Evolutionary conservation across 1,140 invertebrate species (phyloP).

Genomic region (Drosophila sucinea): DNA sequence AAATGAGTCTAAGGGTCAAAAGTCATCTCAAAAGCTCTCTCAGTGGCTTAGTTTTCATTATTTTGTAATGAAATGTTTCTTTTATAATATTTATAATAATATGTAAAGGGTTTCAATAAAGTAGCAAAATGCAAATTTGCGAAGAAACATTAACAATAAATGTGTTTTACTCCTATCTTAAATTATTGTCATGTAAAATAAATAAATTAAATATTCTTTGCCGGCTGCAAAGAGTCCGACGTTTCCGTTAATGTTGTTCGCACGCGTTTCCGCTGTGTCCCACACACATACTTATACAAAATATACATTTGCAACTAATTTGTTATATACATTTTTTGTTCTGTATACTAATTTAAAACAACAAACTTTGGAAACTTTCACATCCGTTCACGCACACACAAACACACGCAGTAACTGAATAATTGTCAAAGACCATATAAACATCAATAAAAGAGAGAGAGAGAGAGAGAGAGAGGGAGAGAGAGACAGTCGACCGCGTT

Average conservation of each 20-base stretch:
- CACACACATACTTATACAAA: neutral
- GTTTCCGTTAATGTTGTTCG: slow-evolving; percentile 46
- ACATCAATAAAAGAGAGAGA: slow-evolving; percentile 49
- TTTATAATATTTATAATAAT: too few species aligned
- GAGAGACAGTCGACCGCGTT: slow-evolving; percentile 28
- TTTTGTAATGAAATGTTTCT: too few species aligned
- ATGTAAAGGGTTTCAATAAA: too few species aligned
- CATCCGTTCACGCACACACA: slow-evolving; percentile 49
- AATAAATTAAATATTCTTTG: slow-evolving; percentile 50
- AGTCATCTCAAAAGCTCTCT: too few species aligned
- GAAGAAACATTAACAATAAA: too few species aligned
- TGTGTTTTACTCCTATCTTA: neutral
- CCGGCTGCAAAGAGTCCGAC: slow-evolving; percentile 48
- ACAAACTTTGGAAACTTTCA: slow-evolving; percentile 73
- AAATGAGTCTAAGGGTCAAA: too few species aligned
- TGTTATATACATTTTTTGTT: neutral
- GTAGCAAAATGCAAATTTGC: too few species aligned
- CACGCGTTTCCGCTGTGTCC: slow-evolving; percentile 33
- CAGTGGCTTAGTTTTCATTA: too few species aligned
- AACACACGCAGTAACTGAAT: slow-evolving; percentile 50
- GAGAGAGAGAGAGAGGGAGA: slow-evolving; percentile 15
- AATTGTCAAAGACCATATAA: slow-evolving; percentile 62
- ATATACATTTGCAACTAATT: slow-evolving; percentile 33
- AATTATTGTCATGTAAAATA: slow-evolving; percentile 25
- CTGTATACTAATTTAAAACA: slow-evolving; percentile 48